Evolutionary conservation across 2,888 invertebrate genomes (phyloP), one percentile per base, ranked within the genome.

Genomic region (Ectemnius continuus): DNA sequence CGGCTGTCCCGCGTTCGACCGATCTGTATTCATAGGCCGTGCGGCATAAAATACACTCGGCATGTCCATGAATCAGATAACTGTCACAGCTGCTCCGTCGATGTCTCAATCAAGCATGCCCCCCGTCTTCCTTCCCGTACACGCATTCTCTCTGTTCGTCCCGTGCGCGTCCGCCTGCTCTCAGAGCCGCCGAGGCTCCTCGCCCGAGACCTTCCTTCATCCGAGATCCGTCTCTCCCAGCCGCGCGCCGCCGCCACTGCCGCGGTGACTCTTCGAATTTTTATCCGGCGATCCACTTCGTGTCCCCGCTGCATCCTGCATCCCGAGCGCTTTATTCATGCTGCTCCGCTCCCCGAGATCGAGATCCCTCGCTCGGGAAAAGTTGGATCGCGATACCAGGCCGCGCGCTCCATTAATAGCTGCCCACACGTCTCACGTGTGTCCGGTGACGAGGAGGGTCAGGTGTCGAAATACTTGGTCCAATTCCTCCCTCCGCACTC

Each of bases 11-110:
- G 76, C 77, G 81, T 67, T 83, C 86, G 88, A 89, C 89, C 89
- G 89, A 91, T 90, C 90, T 88, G 90, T 90, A 91, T 91, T 91
- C 91, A 90, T 90, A 90, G 89, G 89, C 89, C 89, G 90, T 90
- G 89, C 89, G 86, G 88, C 88, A 90, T 90, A 90, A 91, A 91
- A 90, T 91, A 90, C 88, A 90, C 88, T 87, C 88, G 90, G 89
- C 88, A 90, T 90, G 90, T 90, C 90, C 91, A 91, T 91, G 91
- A 91, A 91, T 91, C 91, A 90, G 91, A 90, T 90, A 91, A 90
- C 90, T 90, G 90, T 90, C 90, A 89, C 89, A 85, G 89, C 85
- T 85, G 87, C 85, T 89, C 84, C 81, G 80, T 82, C 87, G 88
- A 91, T 89, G 90, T 90, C 91, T 91, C 91, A 91, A 90, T 91